Evolutionary conservation across 1,140 invertebrate genomes (phyloP), one percentile per base, ranked within the genome.

Genomic region (Acromyrmex charruanus): DNA sequence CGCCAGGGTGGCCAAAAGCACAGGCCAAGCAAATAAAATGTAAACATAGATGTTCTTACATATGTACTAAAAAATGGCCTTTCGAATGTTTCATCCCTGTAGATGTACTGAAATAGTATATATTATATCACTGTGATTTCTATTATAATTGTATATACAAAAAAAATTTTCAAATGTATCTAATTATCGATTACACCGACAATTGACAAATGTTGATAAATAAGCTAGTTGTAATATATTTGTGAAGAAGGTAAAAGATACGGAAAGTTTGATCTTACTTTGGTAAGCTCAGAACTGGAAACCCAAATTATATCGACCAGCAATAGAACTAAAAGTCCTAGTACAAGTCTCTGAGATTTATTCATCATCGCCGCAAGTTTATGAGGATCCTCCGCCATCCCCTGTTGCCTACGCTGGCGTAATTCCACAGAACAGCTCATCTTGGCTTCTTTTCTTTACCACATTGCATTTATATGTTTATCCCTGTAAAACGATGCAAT

Each of bases 1-100:
- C 97, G 96, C 98, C 98, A 99, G 28, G 98, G 97, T 77, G 97
- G 97, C 96, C 97, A 97, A 87, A 98, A 97, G 72, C 98, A 96
- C 89, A 98, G 97, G 31, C 98, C 98, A 80, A 98, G 94, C 69
- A 99, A 95, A 94, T 98, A 99, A 28, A 98, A 94, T 2, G 97
- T 97, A 93, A 99, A 98, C 97, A 99, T 97, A 9, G 97, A 97
- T 12, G 98, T 98, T 94, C 98, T 98, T 53, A 98, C 95, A 94
- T 98, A 99, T 9, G 98, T 98, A 89, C 96, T 98, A 94, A 98
- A 99, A 95, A 98, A 98, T 77, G 98, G 98, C 91, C 98, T 98
- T 92, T 98, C 96, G 93, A 96, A 98, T 28, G 97, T 95, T 92
- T 97, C 97, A 95, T 98, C 96, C 88, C 97, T 96, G 92, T 98